Evolutionary conservation across 2,797 vertebrate genomes (phyloP).

Genomic region (Mormyrus proboscirostris): DNA sequence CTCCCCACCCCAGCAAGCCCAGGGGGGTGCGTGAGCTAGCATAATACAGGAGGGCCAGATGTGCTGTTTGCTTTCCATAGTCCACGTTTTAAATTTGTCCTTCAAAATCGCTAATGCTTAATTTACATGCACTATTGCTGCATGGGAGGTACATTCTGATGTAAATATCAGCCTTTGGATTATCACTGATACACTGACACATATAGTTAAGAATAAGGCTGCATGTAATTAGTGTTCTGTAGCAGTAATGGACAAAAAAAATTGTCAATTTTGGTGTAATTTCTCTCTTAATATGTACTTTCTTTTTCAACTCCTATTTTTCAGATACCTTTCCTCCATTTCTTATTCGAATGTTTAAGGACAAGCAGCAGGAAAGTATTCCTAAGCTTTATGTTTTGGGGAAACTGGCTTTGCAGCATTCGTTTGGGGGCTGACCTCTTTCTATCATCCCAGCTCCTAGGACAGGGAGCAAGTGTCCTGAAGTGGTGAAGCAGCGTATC

Average conservation of each 20-base stretch:
- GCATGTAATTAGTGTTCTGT: background rate
- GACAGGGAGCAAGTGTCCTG: background rate
- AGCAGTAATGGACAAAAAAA: background rate
- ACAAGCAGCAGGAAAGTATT: background rate
- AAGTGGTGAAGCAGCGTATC: background rate
- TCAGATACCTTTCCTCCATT: background rate
- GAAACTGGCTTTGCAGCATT: background rate
- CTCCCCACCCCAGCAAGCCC: background rate
- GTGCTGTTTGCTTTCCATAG: background rate
- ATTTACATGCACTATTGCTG: background rate
- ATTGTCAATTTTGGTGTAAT: background rate
- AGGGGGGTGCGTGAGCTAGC: background rate
- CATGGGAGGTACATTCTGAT: background rate
- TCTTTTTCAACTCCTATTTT: background rate
- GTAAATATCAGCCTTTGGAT: background rate
- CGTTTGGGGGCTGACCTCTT: background rate
- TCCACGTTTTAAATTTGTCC: background rate
- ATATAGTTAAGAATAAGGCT: background rate
- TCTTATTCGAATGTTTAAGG: background rate
- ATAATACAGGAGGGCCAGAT: background rate
- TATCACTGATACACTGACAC: background rate
- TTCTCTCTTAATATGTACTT: background rate
- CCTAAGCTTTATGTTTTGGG: background rate
- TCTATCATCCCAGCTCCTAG: background rate
- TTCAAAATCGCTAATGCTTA: background rate